Percentiles rank a stretch among this genome's conserved stretches.
phyloP scores from a whole-genome alignment of 2,797 vertebrate species.

The Fistularia tabacaria region DNA sequence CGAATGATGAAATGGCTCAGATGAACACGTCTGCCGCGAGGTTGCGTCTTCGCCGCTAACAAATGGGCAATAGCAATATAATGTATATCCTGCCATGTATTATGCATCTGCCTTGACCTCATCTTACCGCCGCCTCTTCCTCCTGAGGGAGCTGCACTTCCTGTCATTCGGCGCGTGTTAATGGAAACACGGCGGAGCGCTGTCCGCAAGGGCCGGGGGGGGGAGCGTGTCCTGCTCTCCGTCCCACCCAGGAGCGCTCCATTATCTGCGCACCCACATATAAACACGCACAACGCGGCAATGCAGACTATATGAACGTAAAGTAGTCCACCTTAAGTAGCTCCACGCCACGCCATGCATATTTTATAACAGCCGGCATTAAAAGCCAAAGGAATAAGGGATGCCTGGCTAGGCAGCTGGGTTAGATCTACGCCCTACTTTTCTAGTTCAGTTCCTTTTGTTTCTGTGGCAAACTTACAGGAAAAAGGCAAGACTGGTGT shows the following conservation, averaged over 20 bases:
- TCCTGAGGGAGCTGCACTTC: neutral
- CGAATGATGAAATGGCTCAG: no score
- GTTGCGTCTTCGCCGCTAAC: neutral
- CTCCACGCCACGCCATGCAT: slow-evolving; percentile 65
- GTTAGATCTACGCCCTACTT: slow-evolving; percentile 64
- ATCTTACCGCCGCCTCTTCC: slow-evolving; percentile 16
- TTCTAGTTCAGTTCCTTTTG: slow-evolving; percentile 61
- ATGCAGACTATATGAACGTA: slow-evolving; percentile 39
- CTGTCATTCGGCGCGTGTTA: slow-evolving; percentile 33
- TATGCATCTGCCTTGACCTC: slow-evolving; percentile 46
- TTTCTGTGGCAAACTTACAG: slow-evolving; percentile 42
- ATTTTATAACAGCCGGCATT: slow-evolving; percentile 67
- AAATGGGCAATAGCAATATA: slow-evolving; percentile 29
- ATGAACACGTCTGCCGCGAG: no score
- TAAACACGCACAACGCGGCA: slow-evolving; percentile 27
- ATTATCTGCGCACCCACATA: slow-evolving; percentile 52
- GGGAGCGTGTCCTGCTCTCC: slow-evolving; percentile 27
- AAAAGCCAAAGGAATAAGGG: slow-evolving; percentile 71
- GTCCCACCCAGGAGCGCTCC: slow-evolving; percentile 50
- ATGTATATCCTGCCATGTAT: slow-evolving; percentile 27
- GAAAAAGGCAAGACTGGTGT: slow-evolving; percentile 33
- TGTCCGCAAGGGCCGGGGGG: slow-evolving; percentile 30
- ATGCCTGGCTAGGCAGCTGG: slow-evolving; percentile 69
- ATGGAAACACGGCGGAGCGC: slow-evolving; percentile 28
- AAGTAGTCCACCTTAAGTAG: slow-evolving; percentile 67